phyloP scores from a whole-genome alignment of 2,113 vertebrate species.

The Tretioscincus oriximinensis region DNA sequence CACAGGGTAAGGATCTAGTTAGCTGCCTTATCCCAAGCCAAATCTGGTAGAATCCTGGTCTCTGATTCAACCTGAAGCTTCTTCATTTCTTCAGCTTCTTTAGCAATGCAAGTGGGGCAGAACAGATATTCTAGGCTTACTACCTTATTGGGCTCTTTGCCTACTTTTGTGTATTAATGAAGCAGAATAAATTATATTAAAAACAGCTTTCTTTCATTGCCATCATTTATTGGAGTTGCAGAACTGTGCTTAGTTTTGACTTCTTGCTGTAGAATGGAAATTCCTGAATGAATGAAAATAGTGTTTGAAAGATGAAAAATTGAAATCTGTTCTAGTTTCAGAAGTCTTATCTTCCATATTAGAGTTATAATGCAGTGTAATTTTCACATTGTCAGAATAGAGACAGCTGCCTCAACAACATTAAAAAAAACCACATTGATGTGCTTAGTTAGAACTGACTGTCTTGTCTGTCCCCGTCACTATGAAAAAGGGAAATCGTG shows the following conservation, averaged over 20 bases:
- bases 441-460: background rate
- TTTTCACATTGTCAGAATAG: conserved; percentile 37
- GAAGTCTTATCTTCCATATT: conserved; percentile 18
- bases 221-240: background rate
- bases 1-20: no score
- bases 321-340: conserved; percentile 26
- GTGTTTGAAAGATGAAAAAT: conserved; percentile 8
- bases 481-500: conserved; percentile 31
- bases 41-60: no score
- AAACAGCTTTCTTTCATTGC: background rate
- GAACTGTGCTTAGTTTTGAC: background rate
- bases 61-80: background rate
- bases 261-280: background rate
- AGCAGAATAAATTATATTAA: background rate
- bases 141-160: background rate
- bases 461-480: conserved; percentile 25
- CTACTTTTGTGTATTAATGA: no score
- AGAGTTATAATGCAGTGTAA: conserved; percentile 18
- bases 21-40: no score
- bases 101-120: background rate
- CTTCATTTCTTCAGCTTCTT: background rate
- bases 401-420: conserved; percentile 29
- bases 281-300: background rate
- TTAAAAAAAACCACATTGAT: conserved; percentile 32
- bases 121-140: background rate